Conservation (phyloP, 2,888 invertebrate genomes). For the Flabesymbios commensalis region DNA sequence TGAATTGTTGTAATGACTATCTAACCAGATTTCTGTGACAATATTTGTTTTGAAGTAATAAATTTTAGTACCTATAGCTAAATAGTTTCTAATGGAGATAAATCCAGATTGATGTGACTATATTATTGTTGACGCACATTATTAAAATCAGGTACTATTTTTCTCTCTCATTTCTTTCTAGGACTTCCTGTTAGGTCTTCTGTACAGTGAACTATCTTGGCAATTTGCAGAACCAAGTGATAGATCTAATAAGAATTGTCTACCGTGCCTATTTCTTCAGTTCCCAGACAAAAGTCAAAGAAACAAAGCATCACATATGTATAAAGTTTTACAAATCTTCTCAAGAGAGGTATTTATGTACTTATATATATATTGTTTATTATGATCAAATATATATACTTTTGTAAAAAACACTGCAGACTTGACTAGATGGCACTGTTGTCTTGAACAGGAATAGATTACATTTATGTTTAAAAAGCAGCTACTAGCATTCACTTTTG, state of each 20-base stretch:
- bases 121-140: too few species aligned
- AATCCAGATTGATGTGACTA: too few species aligned
- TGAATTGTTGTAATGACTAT: too few species aligned
- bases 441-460: too few species aligned
- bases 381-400: neutral
- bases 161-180: slow-evolving; percentile 22
- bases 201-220: slow-evolving; percentile 90
- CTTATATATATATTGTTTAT: neutral
- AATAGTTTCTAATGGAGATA: neutral
- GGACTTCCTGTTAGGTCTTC: slow-evolving; percentile 66
- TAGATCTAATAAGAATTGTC: slow-evolving; percentile 77
- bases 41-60: neutral
- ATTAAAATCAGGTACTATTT: neutral
- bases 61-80: neutral
- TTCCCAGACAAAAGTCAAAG: slow-evolving; percentile 75
- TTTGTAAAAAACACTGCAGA: too few species aligned
- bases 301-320: too few species aligned
- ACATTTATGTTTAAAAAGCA: too few species aligned
- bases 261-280: slow-evolving; percentile 91
- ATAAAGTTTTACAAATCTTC: slow-evolving; percentile 74
- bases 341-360: slow-evolving; percentile 66
- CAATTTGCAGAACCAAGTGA: slow-evolving; percentile 87
- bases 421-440: too few species aligned
- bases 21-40: too few species aligned
- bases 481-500: too few species aligned